Evolutionary conservation across 1,140 invertebrate species (phyloP).

Genomic region (Anastrepha ludens): DNA sequence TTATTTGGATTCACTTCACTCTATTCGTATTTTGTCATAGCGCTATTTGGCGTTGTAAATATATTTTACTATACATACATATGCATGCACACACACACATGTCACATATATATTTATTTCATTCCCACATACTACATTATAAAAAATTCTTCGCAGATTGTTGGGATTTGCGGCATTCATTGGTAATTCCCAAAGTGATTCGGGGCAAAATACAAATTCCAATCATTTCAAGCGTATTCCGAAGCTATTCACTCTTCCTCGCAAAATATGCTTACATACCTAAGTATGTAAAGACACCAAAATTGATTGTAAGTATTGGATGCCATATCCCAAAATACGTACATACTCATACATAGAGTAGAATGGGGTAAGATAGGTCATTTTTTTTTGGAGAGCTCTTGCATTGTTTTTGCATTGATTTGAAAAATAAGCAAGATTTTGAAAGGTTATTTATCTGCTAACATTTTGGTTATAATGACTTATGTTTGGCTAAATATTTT

Average conservation of each 20-base stretch:
- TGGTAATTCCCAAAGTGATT: slow-evolving; percentile 53
- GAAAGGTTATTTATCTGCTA: no score
- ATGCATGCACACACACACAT: neutral
- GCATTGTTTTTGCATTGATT: no score
- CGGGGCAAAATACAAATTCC: slow-evolving; percentile 46
- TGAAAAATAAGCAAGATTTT: no score
- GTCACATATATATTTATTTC: neutral
- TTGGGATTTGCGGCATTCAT: slow-evolving; percentile 12
- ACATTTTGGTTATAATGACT: no score
- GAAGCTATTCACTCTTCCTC: neutral
- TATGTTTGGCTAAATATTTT: no score
- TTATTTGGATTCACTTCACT: slow-evolving; percentile 45
- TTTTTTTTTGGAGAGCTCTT: no score
- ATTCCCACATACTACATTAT: neutral
- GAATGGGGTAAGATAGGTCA: no score
- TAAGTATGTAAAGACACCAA: no score
- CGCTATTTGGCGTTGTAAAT: slow-evolving; percentile 12
- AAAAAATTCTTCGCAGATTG: slow-evolving; percentile 52
- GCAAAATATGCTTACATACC: no score
- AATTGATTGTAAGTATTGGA: no score
- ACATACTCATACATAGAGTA: no score
- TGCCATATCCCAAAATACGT: no score
- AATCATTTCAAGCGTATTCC: slow-evolving; percentile 25
- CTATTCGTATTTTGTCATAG: slow-evolving; percentile 5
- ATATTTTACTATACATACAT: neutral